These are phyloP conservation scores for Conops quadrifasciatus DNA, from an alignment of 2,888 invertebrate genomes.

Conservation along the genomic window DNA sequence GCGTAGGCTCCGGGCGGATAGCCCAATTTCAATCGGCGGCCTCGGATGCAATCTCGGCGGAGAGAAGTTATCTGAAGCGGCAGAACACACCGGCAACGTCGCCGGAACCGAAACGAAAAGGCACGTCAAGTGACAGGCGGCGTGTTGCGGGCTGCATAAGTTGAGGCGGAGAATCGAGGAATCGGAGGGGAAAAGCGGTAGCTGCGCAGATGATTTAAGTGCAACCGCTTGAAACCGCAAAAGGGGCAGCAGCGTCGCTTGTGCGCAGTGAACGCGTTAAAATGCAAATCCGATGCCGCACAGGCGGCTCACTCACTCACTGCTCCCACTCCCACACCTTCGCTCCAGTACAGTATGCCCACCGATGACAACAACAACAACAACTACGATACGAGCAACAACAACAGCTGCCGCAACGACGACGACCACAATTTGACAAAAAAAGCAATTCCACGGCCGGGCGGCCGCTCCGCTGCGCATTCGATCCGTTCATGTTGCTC, in stretches of 20 bases:
- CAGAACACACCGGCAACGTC: constrained; percentile 4
- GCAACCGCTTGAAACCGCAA: too few species aligned
- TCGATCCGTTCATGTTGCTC: constrained; percentile 58
- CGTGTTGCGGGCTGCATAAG: too few species aligned
- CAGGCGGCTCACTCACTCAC: constrained; percentile 42
- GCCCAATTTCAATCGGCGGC: neutral
- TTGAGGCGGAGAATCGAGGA: too few species aligned
- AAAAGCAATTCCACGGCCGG: constrained; percentile 30
- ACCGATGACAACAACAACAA: neutral
- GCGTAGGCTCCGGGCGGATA: constrained; percentile 8
- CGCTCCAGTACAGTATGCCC: neutral
- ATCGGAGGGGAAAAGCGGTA: too few species aligned
- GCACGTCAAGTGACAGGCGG: too few species aligned
- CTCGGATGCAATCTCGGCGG: neutral
- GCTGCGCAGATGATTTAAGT: too few species aligned
- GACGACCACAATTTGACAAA: constrained; percentile 26
- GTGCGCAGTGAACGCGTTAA: too few species aligned
- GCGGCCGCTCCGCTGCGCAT: constrained; percentile 24
- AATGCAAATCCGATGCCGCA: neutral
- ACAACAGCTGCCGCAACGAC: constrained; percentile 22
- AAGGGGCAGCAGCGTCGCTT: too few species aligned
- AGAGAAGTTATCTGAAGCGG: neutral
- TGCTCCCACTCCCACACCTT: constrained; percentile 24
- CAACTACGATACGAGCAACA: constrained; percentile 15
- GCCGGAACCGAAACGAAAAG: too few species aligned